Evolutionary conservation across 92 coral and sea anemone genomes (phyloP).

Genomic region (Metridium senile): DNA sequence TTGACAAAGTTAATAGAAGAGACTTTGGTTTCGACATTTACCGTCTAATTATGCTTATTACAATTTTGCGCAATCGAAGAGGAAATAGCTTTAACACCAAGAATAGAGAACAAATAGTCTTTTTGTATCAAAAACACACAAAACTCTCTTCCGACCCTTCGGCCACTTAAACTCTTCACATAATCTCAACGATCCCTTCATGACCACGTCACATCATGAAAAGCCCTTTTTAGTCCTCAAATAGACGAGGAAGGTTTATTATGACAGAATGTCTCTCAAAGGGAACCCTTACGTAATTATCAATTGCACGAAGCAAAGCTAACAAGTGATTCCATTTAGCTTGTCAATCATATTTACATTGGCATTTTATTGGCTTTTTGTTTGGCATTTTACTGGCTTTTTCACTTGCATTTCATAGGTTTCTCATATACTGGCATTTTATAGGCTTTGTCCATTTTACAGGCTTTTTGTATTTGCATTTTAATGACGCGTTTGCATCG

Average conservation of each 20-base stretch:
- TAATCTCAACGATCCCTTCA: neutral
- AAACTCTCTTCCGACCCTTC: neutral
- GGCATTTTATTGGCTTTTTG: conserved; percentile 28
- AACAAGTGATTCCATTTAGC: conserved; percentile 23
- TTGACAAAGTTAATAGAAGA: neutral
- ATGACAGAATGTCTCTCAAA: conserved; percentile 19
- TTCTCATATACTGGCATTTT: neutral
- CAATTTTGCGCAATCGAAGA: neutral
- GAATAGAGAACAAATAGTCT: conserved; percentile 22
- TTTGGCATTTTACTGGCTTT: neutral
- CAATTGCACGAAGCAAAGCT: neutral
- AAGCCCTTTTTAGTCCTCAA: neutral
- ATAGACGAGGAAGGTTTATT: conserved; percentile 1
- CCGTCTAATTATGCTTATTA: neutral
- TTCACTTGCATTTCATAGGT: neutral
- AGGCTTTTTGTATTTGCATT: neutral
- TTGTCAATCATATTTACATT: conserved; percentile 36
- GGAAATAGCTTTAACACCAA: conserved; percentile 31
- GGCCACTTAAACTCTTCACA: neutral
- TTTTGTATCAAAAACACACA: neutral
- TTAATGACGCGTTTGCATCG: neutral
- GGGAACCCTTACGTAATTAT: neutral
- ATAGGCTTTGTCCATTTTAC: neutral
- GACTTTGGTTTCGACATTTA: neutral
- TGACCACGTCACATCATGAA: conserved; percentile 1